Conservation (phyloP, 2,113 vertebrate species). For the Microcebus jonahi region DNA sequence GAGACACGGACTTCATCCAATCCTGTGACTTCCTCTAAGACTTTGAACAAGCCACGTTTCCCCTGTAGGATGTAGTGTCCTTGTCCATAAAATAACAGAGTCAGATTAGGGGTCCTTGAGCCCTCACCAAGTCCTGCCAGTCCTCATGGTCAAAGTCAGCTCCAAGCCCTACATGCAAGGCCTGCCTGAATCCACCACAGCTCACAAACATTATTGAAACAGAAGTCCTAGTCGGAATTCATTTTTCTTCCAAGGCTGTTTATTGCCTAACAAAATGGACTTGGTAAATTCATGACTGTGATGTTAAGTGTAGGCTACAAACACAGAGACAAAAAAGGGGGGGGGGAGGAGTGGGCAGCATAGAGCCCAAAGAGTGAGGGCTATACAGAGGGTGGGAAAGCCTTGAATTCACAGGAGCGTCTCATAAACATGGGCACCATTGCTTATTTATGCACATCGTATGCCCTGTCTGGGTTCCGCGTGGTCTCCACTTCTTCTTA, state of each 20-base stretch:
- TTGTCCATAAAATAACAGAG: background rate
- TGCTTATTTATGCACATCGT: slow-evolving; percentile 74
- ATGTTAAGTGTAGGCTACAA: slow-evolving; percentile 47
- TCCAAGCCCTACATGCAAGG: background rate
- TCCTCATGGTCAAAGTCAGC: background rate
- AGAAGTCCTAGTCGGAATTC: background rate
- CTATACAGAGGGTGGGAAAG: rapidly evolving
- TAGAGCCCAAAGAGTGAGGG: background rate
- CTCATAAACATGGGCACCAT: slow-evolving; percentile 17
- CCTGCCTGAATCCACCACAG: background rate
- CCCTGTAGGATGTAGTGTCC: background rate
- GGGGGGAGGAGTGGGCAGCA: background rate
- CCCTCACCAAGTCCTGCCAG: background rate
- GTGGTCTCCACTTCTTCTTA: slow-evolving; percentile 81
- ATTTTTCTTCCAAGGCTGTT: slow-evolving; percentile 65
- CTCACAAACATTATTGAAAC: slow-evolving; percentile 49
- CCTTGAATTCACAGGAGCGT: slow-evolving; percentile 32
- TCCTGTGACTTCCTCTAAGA: background rate
- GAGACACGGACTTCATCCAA: background rate
- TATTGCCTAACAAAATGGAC: slow-evolving; percentile 64
- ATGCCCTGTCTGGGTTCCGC: slow-evolving; percentile 33
- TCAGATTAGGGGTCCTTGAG: background rate
- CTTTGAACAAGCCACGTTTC: background rate
- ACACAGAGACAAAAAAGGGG: background rate
- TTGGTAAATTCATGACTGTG: slow-evolving; percentile 40